Evolutionary conservation across 2,113 vertebrate species (phyloP), one percentile per base, ranked within the genome.

Genomic region (Lutjanus erythropterus): DNA sequence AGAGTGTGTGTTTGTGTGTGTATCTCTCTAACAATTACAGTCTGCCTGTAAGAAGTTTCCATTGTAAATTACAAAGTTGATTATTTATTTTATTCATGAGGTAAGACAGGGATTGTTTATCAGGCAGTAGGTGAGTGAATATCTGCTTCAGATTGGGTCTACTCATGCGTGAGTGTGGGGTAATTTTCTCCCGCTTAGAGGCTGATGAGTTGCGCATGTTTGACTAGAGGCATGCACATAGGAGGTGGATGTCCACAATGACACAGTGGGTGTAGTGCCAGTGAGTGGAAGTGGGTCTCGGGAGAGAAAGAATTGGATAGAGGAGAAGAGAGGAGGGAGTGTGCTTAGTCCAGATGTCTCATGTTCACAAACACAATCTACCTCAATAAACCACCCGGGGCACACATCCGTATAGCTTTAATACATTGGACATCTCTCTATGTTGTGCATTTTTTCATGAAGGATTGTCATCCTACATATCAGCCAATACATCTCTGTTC

Each of bases 161-260:
- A 50, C 74, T 89, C 73, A 83, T 78, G 72, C 33, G 3, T 75
- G 74, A 79, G 72, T 67, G 60, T 39, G 50, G 71, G 42, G 78
- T 78, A 42, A 81, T 89, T 79, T 86, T 75, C 71, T 85, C 69
- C 61, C 1, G 31, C 50, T 75, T 66, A 59, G 25, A 69, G 67
- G 69, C 81, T 88, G 77, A 87, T 88, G 83, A 91, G 78, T 56
- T 21, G 47, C 55, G 79, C 71, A 77, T 87, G 86, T 90, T 86
- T 76, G 56, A 55, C 81, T 78, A 39, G 47, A 59, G 56, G 41
- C 46, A 15, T 80, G 72, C 84, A 88, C 83, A 74, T 88, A 18
- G 37, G 50, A 66, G 52, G 50, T 89, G 69, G 74, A 80, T 58
- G 50, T 79, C 47, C 39, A 37, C 69, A 66, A 19, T 60, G 56